These are phyloP conservation scores for Sarcophaga carnaria DNA, from an alignment of 2,888 invertebrate genomes.

Conservation along the genomic window DNA sequence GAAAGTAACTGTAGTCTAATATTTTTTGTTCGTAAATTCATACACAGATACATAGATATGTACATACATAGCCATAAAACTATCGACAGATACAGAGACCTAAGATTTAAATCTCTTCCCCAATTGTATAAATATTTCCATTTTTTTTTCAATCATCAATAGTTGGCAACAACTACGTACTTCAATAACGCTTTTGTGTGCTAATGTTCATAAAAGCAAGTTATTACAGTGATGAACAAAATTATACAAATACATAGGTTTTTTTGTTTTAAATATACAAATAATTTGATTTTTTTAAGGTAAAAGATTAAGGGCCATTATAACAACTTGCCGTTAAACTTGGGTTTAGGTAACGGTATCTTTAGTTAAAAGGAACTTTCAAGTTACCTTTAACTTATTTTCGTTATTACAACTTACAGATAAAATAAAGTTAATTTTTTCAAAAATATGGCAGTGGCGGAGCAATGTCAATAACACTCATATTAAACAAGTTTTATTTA, in stretches of 20 bases:
- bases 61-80: not conserved
- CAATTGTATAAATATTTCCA: slow-evolving; percentile 19
- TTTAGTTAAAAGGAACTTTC: too few species aligned
- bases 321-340: too few species aligned
- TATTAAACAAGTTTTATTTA: too few species aligned
- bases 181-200: not conserved
- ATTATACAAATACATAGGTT: not conserved
- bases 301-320: too few species aligned
- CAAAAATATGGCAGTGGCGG: too few species aligned
- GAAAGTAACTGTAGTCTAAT: slow-evolving; percentile 28
- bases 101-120: slow-evolving; percentile 41
- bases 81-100: slow-evolving; percentile 1
- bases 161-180: slow-evolving; percentile 18
- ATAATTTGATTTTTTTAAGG: too few species aligned
- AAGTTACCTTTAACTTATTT: too few species aligned
- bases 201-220: not conserved
- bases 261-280: too few species aligned
- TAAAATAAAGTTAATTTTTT: too few species aligned
- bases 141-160: slow-evolving; percentile 19
- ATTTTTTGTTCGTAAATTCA: not conserved
- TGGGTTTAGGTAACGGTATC: too few species aligned
- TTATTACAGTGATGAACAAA: slow-evolving; percentile 13
- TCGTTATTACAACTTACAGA: too few species aligned
- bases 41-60: not conserved
- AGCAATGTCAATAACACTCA: too few species aligned